These are phyloP conservation scores for Hippocampus comes DNA, from an alignment of 2,113 vertebrate species.

Conservation along the genomic window DNA sequence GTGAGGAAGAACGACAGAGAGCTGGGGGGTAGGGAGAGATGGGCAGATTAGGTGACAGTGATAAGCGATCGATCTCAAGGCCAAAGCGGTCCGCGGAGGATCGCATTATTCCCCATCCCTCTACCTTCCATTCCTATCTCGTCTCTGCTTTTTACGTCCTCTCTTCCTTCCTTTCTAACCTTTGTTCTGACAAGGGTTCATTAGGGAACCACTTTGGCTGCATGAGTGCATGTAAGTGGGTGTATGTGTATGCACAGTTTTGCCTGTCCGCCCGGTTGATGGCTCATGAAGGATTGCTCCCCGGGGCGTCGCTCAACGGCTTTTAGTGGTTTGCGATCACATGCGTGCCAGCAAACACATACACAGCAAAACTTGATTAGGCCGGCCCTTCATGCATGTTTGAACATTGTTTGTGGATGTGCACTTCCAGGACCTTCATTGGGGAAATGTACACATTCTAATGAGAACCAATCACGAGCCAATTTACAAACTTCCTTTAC, in stretches of 20 bases:
- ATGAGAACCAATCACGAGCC: not conserved
- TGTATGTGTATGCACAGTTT: constrained; percentile 47
- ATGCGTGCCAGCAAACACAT: constrained; percentile 29
- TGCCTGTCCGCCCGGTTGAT: constrained; percentile 63
- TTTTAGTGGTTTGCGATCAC: constrained; percentile 64
- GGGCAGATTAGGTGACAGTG: constrained; percentile 70
- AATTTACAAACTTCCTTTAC: not conserved
- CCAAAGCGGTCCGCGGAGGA: constrained; percentile 55
- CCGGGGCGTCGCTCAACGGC: constrained; percentile 64
- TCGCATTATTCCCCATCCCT: not conserved
- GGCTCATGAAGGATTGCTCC: constrained; percentile 67
- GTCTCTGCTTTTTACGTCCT: constrained; percentile 30
- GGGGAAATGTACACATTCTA: not conserved
- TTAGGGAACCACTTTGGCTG: constrained; percentile 67
- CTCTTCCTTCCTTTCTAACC: constrained; percentile 44
- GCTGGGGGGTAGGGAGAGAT: constrained; percentile 44
- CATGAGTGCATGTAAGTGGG: constrained; percentile 47
- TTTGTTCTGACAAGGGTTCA: constrained; percentile 67
- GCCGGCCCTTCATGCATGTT: constrained; percentile 14
- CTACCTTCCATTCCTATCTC: constrained; percentile 6
- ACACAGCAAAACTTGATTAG: constrained; percentile 31
- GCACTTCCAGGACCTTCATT: not conserved
- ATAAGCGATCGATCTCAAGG: constrained; percentile 72
- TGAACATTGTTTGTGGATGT: constrained; percentile 6
- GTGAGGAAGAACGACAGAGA: constrained; percentile 1